Conservation (phyloP, 2,888 invertebrate species). For the Tenodera sinensis region DNA sequence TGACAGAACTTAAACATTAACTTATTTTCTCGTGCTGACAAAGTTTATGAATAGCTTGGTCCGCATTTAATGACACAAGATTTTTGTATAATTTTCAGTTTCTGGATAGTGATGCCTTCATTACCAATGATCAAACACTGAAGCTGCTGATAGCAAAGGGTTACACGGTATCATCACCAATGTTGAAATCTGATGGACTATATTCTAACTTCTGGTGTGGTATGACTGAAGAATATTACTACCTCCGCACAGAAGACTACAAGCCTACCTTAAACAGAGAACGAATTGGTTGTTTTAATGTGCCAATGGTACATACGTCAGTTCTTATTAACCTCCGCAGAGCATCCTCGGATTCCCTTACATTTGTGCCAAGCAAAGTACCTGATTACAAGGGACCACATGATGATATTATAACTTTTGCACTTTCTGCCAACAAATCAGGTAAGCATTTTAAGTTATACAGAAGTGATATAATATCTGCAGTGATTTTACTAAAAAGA, state of each 20-base stretch:
- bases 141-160: slow-evolving; percentile 59
- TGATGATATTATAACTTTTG: slow-evolving; percentile 93
- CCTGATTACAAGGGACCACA: slow-evolving; percentile 67
- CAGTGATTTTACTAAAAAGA: too few species aligned
- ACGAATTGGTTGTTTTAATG: slow-evolving; percentile 69
- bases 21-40: too few species aligned
- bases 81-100: slow-evolving; percentile 55
- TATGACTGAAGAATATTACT: slow-evolving; percentile 82
- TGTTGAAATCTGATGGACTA: slow-evolving; percentile 78
- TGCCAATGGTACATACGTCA: slow-evolving; percentile 90
- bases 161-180: slow-evolving; percentile 71
- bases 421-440: slow-evolving; percentile 69
- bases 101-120: slow-evolving; percentile 79
- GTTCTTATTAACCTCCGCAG: slow-evolving; percentile 72
- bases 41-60: too few species aligned
- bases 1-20: too few species aligned
- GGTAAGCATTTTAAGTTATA: slow-evolving; percentile 43
- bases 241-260: slow-evolving; percentile 79
- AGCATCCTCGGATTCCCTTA: slow-evolving; percentile 58
- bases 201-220: slow-evolving; percentile 98
- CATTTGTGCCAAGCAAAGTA: slow-evolving; percentile 66
- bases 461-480: too few species aligned
- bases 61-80: not conserved
- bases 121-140: slow-evolving; percentile 65
- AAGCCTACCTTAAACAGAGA: slow-evolving; percentile 69